Evolutionary conservation across 2,113 vertebrate genomes (phyloP).

Genomic region (Daubentonia madagascariensis): DNA sequence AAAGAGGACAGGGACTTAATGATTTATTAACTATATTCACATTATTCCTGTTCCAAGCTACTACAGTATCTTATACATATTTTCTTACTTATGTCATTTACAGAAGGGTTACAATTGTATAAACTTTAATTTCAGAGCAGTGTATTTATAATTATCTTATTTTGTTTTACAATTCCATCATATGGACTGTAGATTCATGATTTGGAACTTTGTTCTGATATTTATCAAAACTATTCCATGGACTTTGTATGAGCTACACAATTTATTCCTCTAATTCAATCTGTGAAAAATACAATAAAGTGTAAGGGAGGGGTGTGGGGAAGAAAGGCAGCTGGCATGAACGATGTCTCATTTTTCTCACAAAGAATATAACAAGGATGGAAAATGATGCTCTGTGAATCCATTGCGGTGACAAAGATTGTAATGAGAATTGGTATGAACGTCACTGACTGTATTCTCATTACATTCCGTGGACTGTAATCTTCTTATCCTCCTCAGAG

Average conservation of each 20-base stretch:
- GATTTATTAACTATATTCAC: not conserved
- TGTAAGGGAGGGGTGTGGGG: not conserved
- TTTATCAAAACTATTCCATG: constrained; percentile 23
- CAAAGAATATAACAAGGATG: constrained; percentile 57
- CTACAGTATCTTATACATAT: not conserved
- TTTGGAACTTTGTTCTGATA: not conserved
- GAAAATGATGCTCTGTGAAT: constrained; percentile 45
- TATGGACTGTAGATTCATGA: constrained; percentile 25
- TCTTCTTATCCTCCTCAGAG: constrained; percentile 45
- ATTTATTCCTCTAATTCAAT: constrained; percentile 55
- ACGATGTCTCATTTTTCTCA: constrained; percentile 53
- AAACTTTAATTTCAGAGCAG: constrained; percentile 41
- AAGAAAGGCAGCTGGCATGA: constrained; percentile 63
- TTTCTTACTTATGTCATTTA: constrained; percentile 17
- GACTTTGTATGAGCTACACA: constrained; percentile 40
- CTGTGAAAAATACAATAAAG: constrained; percentile 58
- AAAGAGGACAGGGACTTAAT: not conserved
- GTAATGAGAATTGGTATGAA: constrained; percentile 33
- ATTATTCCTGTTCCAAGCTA: not conserved
- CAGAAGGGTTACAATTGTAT: not conserved
- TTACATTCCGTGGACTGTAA: constrained; percentile 46
- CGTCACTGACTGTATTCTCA: constrained; percentile 39
- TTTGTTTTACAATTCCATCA: not conserved
- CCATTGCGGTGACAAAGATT: constrained; percentile 17
- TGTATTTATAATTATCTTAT: constrained; percentile 47